Evolutionary conservation across 2,797 vertebrate genomes (phyloP).

Genomic region (Acanthopagrus latus): DNA sequence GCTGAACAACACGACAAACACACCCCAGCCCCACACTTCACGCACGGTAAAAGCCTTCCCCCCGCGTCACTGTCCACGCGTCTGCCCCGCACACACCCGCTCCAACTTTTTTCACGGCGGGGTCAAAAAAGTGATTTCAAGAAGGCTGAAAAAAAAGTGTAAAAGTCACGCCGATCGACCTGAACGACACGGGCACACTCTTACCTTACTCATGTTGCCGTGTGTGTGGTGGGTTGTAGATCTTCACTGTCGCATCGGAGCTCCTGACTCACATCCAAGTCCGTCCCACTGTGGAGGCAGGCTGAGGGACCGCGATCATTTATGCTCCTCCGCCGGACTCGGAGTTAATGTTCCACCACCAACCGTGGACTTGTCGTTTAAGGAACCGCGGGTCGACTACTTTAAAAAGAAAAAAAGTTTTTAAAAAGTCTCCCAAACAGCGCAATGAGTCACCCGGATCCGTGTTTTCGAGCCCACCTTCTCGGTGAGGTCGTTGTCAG

Average conservation of each 20-base stretch:
- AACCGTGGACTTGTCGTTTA: conserved; percentile 9
- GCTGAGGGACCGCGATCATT: conserved; percentile 22
- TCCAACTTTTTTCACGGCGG: conserved; percentile 9
- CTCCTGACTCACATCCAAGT: conserved; percentile 55
- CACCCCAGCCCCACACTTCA: no score
- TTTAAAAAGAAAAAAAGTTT: no score
- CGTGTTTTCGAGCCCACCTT: no score
- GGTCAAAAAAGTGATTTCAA: background rate
- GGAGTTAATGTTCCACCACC: conserved; percentile 78
- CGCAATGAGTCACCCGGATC: background rate
- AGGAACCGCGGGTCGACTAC: background rate
- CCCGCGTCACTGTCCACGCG: background rate
- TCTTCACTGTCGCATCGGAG: conserved; percentile 44
- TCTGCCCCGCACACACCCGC: fast-evolving
- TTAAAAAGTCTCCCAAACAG: background rate
- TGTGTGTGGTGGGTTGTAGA: conserved; percentile 39
- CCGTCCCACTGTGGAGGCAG: conserved; percentile 64
- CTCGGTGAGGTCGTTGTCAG: no score
- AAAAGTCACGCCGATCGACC: no score
- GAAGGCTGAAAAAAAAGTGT: no score
- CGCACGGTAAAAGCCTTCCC: no score
- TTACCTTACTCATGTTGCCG: conserved; percentile 70
- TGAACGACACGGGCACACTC: no score
- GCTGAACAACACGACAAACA: background rate
- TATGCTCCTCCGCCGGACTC: background rate